These are phyloP conservation scores for Pagrus major DNA, from an alignment of 2,113 vertebrate species.

Conservation along the genomic window DNA sequence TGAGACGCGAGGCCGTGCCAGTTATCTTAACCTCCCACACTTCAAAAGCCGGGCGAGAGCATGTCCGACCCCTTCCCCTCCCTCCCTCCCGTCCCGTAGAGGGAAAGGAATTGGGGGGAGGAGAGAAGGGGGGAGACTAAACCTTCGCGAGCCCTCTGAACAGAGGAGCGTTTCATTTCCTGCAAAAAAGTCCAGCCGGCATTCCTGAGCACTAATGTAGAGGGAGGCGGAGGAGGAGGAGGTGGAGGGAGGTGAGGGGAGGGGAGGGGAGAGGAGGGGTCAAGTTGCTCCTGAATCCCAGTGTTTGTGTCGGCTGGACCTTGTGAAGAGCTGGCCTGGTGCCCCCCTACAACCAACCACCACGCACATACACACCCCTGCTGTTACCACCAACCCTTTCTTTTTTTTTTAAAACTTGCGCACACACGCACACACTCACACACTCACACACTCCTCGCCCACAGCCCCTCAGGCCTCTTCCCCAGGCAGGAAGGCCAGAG, in stretches of 20 bases:
- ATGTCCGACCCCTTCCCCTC: constrained; percentile 62
- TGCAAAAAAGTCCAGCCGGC: constrained; percentile 79
- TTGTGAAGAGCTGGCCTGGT: constrained; percentile 83
- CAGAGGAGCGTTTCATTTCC: constrained; percentile 91
- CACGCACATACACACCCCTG: constrained; percentile 67
- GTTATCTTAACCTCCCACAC: constrained; percentile 91
- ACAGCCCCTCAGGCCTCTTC: constrained; percentile 81
- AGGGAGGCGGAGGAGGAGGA: constrained; percentile 48
- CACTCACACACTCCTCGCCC: constrained; percentile 74
- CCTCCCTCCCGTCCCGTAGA: constrained; percentile 35
- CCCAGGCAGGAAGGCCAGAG: constrained; percentile 88
- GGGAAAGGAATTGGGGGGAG: constrained; percentile 61
- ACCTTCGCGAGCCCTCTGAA: constrained; percentile 78
- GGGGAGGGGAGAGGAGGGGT: constrained; percentile 61
- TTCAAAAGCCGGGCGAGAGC: constrained; percentile 83
- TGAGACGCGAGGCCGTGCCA: constrained; percentile 80
- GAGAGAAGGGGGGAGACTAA: constrained; percentile 25
- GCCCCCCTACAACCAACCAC: constrained; percentile 73
- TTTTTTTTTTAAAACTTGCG: constrained; percentile 62
- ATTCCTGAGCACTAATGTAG: constrained; percentile 86
- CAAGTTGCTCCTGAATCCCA: constrained; percentile 88
- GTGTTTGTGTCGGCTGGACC: constrained; percentile 85
- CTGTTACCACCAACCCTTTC: constrained; percentile 37
- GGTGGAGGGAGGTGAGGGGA: constrained; percentile 32
- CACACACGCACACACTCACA: constrained; percentile 63